phyloP scores from a whole-genome alignment of 2,888 invertebrate species.

The Dasysyrphus tricinctus region DNA sequence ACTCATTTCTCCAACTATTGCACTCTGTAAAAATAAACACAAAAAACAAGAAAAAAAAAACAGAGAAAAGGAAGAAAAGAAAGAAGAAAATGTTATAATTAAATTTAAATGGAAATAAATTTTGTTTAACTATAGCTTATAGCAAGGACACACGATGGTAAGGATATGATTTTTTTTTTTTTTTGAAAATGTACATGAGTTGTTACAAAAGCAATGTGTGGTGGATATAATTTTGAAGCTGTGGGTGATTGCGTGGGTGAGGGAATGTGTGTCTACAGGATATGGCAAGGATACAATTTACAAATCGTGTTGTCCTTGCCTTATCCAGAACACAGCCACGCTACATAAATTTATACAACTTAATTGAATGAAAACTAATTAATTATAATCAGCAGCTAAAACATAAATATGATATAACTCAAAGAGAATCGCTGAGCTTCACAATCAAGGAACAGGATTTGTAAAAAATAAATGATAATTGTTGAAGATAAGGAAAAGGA shows the following conservation, averaged over 20 bases:
- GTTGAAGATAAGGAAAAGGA: background rate
- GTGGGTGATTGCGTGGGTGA: constrained; percentile 1
- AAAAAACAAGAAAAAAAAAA: constrained; percentile 22
- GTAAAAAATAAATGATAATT: constrained; percentile 44
- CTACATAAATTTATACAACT: constrained; percentile 30
- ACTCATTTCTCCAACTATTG: constrained; percentile 87
- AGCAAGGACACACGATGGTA: constrained; percentile 29
- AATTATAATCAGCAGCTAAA: constrained; percentile 58
- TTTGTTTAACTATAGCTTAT: constrained; percentile 28
- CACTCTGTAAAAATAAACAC: constrained; percentile 79
- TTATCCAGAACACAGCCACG: constrained; percentile 22
- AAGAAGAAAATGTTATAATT: constrained; percentile 52
- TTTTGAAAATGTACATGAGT: constrained; percentile 1
- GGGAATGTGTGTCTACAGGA: background rate
- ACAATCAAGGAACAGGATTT: constrained; percentile 41
- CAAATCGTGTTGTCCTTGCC: constrained; percentile 11
- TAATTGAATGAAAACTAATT: constrained; percentile 71
- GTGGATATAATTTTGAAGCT: background rate
- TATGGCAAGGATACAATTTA: background rate
- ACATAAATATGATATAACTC: constrained; percentile 40
- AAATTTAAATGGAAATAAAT: constrained; percentile 57
- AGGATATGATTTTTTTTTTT: constrained; percentile 48
- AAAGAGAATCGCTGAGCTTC: constrained; percentile 46
- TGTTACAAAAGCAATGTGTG: background rate
- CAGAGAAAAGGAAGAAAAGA: constrained; percentile 30